Evolutionary conservation across 2,113 vertebrate species (phyloP).

Genomic region (Aramus guarauna): DNA sequence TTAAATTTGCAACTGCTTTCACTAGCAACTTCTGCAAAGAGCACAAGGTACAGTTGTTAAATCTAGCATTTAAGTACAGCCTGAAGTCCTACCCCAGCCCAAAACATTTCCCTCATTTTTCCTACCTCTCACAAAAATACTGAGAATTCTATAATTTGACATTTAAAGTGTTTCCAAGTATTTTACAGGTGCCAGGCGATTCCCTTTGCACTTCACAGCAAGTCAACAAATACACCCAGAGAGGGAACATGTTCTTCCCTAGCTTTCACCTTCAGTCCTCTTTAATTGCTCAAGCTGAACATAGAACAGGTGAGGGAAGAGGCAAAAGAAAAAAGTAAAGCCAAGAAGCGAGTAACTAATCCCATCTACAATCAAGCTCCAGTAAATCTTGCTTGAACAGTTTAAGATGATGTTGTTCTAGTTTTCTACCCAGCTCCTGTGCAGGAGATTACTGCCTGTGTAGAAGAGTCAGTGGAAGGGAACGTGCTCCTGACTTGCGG

Average conservation of each 20-base stretch:
- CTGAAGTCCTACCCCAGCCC: not conserved
- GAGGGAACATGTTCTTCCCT: not conserved
- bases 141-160: not conserved
- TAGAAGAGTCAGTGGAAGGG: not conserved
- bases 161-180: not conserved
- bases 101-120: not conserved
- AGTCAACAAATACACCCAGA: not conserved
- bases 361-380: not conserved
- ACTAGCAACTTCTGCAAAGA: not conserved
- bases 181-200: not conserved
- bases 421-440: not conserved
- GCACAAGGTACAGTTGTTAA: not conserved
- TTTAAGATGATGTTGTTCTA: not conserved
- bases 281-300: not conserved
- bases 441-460: not conserved
- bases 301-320: not conserved
- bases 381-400: not conserved
- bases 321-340: not conserved
- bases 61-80: not conserved
- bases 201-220: not conserved
- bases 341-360: not conserved
- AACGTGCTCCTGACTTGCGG: rapidly evolving
- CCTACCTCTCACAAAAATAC: not conserved
- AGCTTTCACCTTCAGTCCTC: not conserved
- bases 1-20: not conserved